Evolutionary conservation across 1,140 invertebrate species (phyloP), one percentile per base, ranked within the genome.

Genomic region (Atta cephalotes): DNA sequence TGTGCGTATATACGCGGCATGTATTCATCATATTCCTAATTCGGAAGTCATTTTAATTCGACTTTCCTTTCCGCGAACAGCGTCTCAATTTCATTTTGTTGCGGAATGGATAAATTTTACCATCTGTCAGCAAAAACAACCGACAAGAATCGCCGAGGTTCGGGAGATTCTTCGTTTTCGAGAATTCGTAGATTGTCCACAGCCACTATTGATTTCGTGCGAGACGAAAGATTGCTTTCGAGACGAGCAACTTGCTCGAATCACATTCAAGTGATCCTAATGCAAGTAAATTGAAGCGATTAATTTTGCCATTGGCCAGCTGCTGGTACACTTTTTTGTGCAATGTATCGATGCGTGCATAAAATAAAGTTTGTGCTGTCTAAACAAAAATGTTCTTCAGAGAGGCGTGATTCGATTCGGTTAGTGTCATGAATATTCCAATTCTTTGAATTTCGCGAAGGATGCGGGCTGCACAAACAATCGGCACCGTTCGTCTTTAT

Each of bases 221-320:
- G n/a, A 51, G 28, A 63, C 21, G 25, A 7, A 62, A 62, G 7
- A 60, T 10, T 71, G 9, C 18, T 58, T 16, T 16, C 80, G 14
- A 49, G 39, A 60, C 18, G 68, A 82, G 12, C 65, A 14, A 62
- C 70, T 80, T 28, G 56, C 14, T 56, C 63, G 76, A 31, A 39
- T 65, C 63, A 62, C 53, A 53, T 74, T 82, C 79, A 4, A 82
- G 12, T 49, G 58, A 14, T 71, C 56, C 14, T 49, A n/a, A 14
- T 45, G 49, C 5, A 14, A 21, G 25, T 72, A 86, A 82, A 74
- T 87, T 58, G 18, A 51, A 56, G 18, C 31, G 66, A 86, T 81
- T 86, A 87, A 14, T 60, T 65, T 63, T 49, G 78, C 39, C 31
- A 31, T 28, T 49, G 0, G 35, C 6, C 35, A 62, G 25, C 14